Percentiles rank a stretch among this genome's conserved stretches.
These are phyloP conservation scores for Silurus meridionalis DNA, from an alignment of 2,113 vertebrate species.

Conservation along the genomic window DNA sequence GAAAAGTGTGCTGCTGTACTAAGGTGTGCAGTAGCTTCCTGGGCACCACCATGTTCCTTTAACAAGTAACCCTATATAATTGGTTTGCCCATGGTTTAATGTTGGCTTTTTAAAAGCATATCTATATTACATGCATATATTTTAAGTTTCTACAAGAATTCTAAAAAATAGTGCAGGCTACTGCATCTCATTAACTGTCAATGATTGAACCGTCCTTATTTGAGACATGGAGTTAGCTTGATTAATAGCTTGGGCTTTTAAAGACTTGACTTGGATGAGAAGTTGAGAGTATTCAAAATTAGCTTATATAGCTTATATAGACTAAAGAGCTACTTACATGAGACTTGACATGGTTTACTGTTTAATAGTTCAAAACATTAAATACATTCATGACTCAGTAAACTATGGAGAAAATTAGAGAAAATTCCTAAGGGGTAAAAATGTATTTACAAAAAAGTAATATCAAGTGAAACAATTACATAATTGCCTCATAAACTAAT, in stretches of 20 bases:
- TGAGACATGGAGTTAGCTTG: neutral
- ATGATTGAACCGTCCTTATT: neutral
- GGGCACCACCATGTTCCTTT: neutral
- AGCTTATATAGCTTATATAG: neutral
- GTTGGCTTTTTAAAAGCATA: neutral
- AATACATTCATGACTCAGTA: neutral
- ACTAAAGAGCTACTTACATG: neutral
- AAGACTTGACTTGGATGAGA: neutral
- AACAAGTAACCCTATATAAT: too few relatives aligned
- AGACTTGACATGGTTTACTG: neutral
- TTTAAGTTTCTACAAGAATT: neutral
- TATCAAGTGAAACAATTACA: neutral
- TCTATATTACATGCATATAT: neutral
- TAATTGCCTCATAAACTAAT: neutral
- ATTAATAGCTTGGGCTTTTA: neutral
- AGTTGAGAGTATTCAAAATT: neutral
- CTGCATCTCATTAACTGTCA: neutral
- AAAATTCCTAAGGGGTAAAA: neutral
- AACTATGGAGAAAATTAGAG: neutral
- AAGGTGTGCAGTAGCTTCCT: neutral
- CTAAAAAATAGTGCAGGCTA: neutral
- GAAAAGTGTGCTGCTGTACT: too few relatives aligned
- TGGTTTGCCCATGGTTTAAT: too few relatives aligned
- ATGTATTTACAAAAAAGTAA: neutral
- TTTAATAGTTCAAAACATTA: neutral